phyloP scores from a whole-genome alignment of 2,888 invertebrate genomes.

The Lampropteryx suffumata region DNA sequence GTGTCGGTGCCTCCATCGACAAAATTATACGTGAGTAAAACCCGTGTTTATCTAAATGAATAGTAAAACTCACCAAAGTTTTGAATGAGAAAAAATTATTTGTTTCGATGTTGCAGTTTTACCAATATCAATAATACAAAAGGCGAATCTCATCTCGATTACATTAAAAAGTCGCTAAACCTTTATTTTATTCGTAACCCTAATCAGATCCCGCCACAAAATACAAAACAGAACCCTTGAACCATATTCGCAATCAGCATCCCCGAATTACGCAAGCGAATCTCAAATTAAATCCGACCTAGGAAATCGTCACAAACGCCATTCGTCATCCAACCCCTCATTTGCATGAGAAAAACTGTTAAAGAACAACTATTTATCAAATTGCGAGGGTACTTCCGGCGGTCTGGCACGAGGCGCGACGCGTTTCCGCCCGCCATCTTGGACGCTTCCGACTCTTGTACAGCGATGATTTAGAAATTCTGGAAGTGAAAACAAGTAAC shows the following conservation, averaged over 20 bases:
- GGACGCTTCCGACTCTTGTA: constrained; percentile 43
- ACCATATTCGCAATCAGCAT: constrained; percentile 53
- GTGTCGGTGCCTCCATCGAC: no score
- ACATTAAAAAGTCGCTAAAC: no score
- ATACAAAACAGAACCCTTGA: constrained; percentile 32
- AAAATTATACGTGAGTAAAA: no score
- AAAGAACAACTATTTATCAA: constrained; percentile 83
- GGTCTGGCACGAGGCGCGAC: constrained; percentile 80
- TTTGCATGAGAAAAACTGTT: constrained; percentile 82
- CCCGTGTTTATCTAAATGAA: no score
- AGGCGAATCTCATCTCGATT: no score
- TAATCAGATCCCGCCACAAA: constrained; percentile 17
- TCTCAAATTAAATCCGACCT: constrained; percentile 80
- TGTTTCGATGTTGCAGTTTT: no score
- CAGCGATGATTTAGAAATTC: constrained; percentile 12
- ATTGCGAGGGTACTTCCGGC: constrained; percentile 78
- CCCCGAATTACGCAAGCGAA: constrained; percentile 61
- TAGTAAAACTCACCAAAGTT: no score
- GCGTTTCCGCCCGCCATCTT: constrained; percentile 76
- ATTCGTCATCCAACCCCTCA: constrained; percentile 80
- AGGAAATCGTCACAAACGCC: constrained; percentile 79
- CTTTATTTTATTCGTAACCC: background rate
- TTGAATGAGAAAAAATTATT: no score
- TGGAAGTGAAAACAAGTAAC: constrained; percentile 33
- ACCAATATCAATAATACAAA: no score